A percentile compares a stretch with the other conserved stretches of the same genome.
Conservation (phyloP, 2,113 vertebrate genomes). For the Eretmochelys imbricata region DNA sequence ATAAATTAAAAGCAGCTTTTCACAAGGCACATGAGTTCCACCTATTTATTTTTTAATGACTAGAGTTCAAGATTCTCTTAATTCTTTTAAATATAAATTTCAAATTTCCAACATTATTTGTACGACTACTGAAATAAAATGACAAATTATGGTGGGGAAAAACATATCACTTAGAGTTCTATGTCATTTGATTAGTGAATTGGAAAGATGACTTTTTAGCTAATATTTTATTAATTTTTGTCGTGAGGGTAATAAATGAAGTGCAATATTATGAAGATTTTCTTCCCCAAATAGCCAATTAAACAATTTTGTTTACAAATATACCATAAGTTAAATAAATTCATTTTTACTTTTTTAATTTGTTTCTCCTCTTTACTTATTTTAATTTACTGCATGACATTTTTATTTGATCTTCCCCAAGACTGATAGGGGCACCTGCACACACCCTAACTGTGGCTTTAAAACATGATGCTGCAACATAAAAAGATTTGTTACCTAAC, state of each 20-base stretch:
- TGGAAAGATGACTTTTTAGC: not conserved
- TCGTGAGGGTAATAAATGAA: not conserved
- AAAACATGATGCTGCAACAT: not conserved
- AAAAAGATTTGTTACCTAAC: not conserved
- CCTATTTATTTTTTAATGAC: not conserved
- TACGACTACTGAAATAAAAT: not conserved
- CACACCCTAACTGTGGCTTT: not conserved
- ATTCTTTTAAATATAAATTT: not conserved
- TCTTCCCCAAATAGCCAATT: not conserved
- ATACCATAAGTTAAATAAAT: not conserved
- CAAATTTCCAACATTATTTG: not conserved
- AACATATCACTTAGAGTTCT: not conserved
- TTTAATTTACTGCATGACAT: not conserved
- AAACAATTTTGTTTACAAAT: not conserved
- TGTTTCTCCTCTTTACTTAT: not conserved
- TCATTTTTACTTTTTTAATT: not conserved
- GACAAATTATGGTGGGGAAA: not conserved
- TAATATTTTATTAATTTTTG: not conserved
- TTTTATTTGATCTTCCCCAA: not conserved
- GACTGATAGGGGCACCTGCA: not conserved
- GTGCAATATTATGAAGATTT: not conserved
- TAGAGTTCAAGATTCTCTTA: not conserved
- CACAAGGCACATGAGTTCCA: not conserved
- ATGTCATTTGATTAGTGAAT: not conserved
- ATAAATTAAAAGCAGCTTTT: not conserved